phyloP scores from a whole-genome alignment of 2,113 vertebrate genomes.

The Plectropomus leopardus region DNA sequence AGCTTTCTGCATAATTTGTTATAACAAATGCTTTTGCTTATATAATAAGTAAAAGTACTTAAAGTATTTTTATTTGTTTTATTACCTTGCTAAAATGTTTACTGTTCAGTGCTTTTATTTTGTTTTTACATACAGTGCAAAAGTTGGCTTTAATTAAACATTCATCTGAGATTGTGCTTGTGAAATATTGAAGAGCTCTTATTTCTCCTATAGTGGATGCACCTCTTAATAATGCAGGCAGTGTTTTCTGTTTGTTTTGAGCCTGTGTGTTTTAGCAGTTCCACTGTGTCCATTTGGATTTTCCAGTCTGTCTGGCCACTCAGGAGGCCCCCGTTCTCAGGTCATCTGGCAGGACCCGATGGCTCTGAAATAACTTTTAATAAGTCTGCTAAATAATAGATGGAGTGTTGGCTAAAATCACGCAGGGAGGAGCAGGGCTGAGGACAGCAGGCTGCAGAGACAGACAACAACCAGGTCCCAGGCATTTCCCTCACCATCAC shows the following conservation, averaged over 20 bases:
- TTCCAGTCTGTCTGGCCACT: slow-evolving; percentile 81
- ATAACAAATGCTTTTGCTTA: slow-evolving; percentile 1
- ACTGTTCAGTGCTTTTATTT: slow-evolving; percentile 36
- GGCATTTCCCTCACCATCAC: slow-evolving; percentile 54
- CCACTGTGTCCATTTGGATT: slow-evolving; percentile 83
- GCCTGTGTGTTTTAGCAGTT: slow-evolving; percentile 82
- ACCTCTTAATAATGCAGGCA: slow-evolving; percentile 83
- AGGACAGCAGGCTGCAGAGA: slow-evolving; percentile 73
- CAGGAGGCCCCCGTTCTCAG: slow-evolving; percentile 79
- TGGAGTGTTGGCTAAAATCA: slow-evolving; percentile 83
- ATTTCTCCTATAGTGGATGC: slow-evolving; percentile 78
- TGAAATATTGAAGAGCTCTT: slow-evolving; percentile 85
- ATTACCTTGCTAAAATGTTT: slow-evolving; percentile 35
- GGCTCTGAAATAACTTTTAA: slow-evolving; percentile 89
- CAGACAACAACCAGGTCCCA: slow-evolving; percentile 75
- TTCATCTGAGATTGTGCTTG: slow-evolving; percentile 75
- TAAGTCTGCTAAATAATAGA: slow-evolving; percentile 89
- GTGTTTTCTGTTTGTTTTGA: slow-evolving; percentile 84
- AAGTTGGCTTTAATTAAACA: slow-evolving; percentile 82
- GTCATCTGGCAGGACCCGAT: slow-evolving; percentile 86
- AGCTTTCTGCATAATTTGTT: background rate
- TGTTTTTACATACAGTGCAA: slow-evolving; percentile 53
- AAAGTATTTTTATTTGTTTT: slow-evolving; percentile 20
- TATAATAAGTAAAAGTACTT: background rate
- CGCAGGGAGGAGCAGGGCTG: slow-evolving; percentile 73